A percentile compares a stretch with the other conserved stretches of the same genome.
Evolutionary conservation across 2,113 vertebrate genomes (phyloP).

Genomic region (Forbesichthys papilliferus): DNA sequence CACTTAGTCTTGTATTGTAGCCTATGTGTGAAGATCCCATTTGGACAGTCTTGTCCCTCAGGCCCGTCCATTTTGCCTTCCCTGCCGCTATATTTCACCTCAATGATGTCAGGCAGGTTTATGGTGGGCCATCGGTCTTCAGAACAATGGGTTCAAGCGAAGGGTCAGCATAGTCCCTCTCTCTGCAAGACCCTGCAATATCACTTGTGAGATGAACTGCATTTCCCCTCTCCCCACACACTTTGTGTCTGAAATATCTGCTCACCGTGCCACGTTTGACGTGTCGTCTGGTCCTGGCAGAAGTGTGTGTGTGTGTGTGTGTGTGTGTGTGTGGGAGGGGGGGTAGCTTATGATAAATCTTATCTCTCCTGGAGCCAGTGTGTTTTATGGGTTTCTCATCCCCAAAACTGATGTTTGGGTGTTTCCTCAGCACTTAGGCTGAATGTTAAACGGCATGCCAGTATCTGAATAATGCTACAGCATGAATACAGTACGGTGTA

Average conservation of each 20-base stretch:
- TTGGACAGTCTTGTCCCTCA: constrained; percentile 35
- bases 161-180: constrained; percentile 43
- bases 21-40: constrained; percentile 31
- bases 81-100: constrained; percentile 56
- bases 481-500: too few relatives aligned
- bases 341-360: constrained; percentile 55
- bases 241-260: constrained; percentile 71
- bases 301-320: constrained; percentile 2
- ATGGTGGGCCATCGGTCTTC: constrained; percentile 64
- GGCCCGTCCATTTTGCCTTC: constrained; percentile 45
- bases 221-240: constrained; percentile 18
- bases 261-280: constrained; percentile 62
- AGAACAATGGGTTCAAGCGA: constrained; percentile 61
- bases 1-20: not conserved
- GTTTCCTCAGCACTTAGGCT: constrained; percentile 32
- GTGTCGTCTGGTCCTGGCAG: constrained; percentile 66
- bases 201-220: constrained; percentile 33
- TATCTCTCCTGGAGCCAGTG: constrained; percentile 11
- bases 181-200: constrained; percentile 32
- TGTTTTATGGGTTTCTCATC: constrained; percentile 61
- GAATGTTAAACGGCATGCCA: constrained; percentile 47
- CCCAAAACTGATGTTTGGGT: constrained; percentile 54
- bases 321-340: constrained; percentile 1
- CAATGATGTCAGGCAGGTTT: constrained; percentile 64
- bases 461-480: constrained; percentile 12